Evolutionary conservation across 2,888 invertebrate genomes (phyloP).

Genomic region (Xestia xanthographa): DNA sequence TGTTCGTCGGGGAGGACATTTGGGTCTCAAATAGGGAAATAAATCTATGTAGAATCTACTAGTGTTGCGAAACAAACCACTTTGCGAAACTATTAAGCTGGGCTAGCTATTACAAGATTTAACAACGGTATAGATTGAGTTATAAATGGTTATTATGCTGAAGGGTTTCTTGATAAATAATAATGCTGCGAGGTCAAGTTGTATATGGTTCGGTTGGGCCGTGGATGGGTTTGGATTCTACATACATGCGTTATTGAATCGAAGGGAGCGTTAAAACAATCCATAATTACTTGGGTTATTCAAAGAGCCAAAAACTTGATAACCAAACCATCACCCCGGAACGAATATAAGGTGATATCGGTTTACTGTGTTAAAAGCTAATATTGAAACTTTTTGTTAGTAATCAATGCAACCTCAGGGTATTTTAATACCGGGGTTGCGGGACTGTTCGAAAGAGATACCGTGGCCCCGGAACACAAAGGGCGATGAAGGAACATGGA

Average conservation of each 20-base stretch:
- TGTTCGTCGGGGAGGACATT: slow-evolving; percentile 71
- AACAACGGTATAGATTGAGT: slow-evolving; percentile 62
- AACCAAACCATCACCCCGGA: not conserved
- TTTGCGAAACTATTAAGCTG: slow-evolving; percentile 68
- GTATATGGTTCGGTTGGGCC: not conserved
- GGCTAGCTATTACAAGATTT: slow-evolving; percentile 59
- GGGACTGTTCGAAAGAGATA: too few species aligned
- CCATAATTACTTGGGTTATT: not conserved
- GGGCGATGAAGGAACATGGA: too few species aligned
- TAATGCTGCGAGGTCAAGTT: not conserved
- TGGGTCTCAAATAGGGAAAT: slow-evolving; percentile 78
- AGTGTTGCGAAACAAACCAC: slow-evolving; percentile 70
- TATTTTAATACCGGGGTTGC: too few species aligned
- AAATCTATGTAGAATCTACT: slow-evolving; percentile 75
- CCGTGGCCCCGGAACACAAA: too few species aligned
- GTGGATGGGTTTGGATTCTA: too few species aligned
- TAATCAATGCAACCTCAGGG: not conserved
- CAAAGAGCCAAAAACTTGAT: not conserved
- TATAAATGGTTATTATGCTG: slow-evolving; percentile 48
- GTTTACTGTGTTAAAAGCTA: not conserved
- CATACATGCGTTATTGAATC: not conserved
- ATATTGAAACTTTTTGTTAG: not conserved
- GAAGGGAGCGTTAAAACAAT: too few species aligned
- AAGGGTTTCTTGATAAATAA: slow-evolving; percentile 27
- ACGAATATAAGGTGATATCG: not conserved